phyloP scores from a whole-genome alignment of 1,140 invertebrate species.

The Latrodectus geometricus region DNA sequence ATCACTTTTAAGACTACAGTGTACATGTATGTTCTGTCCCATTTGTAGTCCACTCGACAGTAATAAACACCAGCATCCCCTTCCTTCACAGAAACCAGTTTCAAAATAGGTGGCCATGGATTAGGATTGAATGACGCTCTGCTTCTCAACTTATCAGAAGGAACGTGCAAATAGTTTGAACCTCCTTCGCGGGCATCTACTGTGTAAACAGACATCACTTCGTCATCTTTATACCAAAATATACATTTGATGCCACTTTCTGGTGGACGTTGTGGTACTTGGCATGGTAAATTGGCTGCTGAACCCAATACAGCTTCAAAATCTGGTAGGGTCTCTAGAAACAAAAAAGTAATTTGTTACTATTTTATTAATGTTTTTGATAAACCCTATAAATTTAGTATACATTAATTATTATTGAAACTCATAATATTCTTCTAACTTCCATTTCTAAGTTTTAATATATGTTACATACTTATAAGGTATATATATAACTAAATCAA shows the following conservation, averaged over 20 bases:
- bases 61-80: slow-evolving; percentile 63
- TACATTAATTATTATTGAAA: no score
- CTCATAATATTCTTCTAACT: no score
- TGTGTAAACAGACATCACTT: slow-evolving; percentile 62
- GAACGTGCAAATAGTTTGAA: slow-evolving; percentile 54
- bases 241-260: slow-evolving; percentile 83
- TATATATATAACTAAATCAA: no score
- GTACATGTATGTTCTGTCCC: slow-evolving; percentile 83
- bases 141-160: slow-evolving; percentile 44
- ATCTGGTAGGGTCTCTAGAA: slow-evolving; percentile 20
- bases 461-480: no score
- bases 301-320: slow-evolving; percentile 77
- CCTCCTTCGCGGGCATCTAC: slow-evolving; percentile 62
- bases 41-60: slow-evolving; percentile 79
- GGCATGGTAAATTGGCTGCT: slow-evolving; percentile 80
- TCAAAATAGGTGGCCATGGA: slow-evolving; percentile 69
- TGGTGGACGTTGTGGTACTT: slow-evolving; percentile 73
- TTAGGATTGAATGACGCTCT: slow-evolving; percentile 54
- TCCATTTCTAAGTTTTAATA: no score
- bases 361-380: no score
- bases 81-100: slow-evolving; percentile 77
- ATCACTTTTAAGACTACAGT: slow-evolving; percentile 83
- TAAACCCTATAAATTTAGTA: no score
- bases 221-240: slow-evolving; percentile 81
- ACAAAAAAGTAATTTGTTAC: neutral